Evolutionary conservation across 1,140 invertebrate species (phyloP).

Genomic region (Heliconius congener): DNA sequence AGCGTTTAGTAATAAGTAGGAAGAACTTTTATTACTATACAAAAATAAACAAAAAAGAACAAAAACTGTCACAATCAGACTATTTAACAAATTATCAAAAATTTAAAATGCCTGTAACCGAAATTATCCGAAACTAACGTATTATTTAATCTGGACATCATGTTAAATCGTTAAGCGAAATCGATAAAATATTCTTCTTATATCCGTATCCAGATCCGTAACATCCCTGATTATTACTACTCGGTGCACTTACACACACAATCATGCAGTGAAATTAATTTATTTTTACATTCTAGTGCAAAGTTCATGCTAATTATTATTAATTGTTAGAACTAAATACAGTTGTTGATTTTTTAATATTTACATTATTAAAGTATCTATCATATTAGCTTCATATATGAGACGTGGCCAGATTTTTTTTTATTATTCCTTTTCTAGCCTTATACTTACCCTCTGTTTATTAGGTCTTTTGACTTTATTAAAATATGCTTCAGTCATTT

Average conservation of each 20-base stretch:
- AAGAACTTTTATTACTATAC: too few species aligned
- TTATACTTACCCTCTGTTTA: constrained; percentile 83
- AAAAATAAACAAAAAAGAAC: too few species aligned
- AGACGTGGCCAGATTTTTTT: not conserved
- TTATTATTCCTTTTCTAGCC: not conserved
- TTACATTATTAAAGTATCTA: constrained; percentile 15
- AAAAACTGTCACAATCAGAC: too few species aligned
- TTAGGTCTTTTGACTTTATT: constrained; percentile 93
- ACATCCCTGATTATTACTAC: not conserved
- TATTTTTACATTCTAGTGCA: constrained; percentile 39
- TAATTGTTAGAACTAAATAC: constrained; percentile 26
- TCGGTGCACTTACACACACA: constrained; percentile 23
- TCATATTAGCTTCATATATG: not conserved
- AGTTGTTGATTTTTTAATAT: constrained; percentile 21
- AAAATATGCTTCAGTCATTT: constrained; percentile 93
- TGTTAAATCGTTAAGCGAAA: too few species aligned
- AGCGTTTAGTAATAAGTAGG: too few species aligned
- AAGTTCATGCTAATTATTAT: constrained; percentile 38
- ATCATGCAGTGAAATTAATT: constrained; percentile 43
- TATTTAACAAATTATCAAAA: too few species aligned
- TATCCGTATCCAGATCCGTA: too few species aligned
- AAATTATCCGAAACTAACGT: too few species aligned
- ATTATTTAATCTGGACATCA: too few species aligned
- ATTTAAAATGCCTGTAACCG: too few species aligned
- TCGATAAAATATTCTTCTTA: too few species aligned